These are phyloP conservation scores for Mus spicilegus DNA, from an alignment of 2,113 vertebrate species.

Conservation along the genomic window DNA sequence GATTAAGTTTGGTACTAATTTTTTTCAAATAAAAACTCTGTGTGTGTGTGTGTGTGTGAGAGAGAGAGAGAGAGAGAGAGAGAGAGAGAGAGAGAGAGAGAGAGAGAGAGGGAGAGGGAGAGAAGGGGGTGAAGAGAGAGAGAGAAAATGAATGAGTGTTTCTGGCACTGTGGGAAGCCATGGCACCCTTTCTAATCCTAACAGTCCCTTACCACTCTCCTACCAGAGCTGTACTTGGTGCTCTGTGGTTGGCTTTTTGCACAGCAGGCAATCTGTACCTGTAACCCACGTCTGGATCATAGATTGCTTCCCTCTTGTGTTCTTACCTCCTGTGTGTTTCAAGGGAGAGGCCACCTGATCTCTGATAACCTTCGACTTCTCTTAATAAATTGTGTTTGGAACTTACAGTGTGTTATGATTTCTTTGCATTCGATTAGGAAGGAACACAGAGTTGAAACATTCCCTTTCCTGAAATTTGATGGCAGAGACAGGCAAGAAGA, in stretches of 20 bases:
- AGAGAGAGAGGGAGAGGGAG: too few relatives aligned
- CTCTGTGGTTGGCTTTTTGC: not conserved
- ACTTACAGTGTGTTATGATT: not conserved
- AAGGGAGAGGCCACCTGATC: not conserved
- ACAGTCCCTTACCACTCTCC: not conserved
- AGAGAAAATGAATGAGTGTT: not conserved
- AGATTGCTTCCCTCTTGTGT: not conserved
- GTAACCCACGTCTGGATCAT: not conserved
- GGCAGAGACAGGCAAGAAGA: not conserved
- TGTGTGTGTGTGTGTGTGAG: not conserved
- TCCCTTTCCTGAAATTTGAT: conserved; percentile 9
- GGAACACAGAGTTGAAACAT: conserved; percentile 3
- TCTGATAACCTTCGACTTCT: not conserved
- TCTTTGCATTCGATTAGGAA: not conserved
- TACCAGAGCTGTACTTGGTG: not conserved
- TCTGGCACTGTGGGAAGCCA: not conserved
- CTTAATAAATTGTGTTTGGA: conserved; percentile 12
- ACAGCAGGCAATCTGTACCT: not conserved
- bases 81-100: not conserved
- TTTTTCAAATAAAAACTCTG: conserved; percentile 23
- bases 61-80: not conserved
- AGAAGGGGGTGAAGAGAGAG: too few relatives aligned
- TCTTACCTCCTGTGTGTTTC: not conserved
- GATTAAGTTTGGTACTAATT: not conserved
- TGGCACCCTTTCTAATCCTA: not conserved